phyloP scores from a whole-genome alignment of 2,797 vertebrate species.

The Sandelia bainsii region DNA sequence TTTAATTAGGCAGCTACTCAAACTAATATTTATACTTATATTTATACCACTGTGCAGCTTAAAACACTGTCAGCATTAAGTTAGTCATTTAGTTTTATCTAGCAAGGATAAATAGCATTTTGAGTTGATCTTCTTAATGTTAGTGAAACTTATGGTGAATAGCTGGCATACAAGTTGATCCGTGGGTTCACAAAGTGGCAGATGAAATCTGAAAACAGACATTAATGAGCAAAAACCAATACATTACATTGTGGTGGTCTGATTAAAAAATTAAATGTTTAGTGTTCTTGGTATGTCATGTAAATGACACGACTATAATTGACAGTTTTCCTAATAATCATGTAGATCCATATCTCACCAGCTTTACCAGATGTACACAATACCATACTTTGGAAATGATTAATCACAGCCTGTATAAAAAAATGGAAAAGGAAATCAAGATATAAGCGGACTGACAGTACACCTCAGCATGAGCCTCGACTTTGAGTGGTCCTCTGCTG shows the following conservation, averaged over 20 bases:
- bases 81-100: slow-evolving; percentile 12
- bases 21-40: slow-evolving; percentile 13
- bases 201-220: not conserved
- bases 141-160: not conserved
- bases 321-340: not conserved
- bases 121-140: not conserved
- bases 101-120: not conserved
- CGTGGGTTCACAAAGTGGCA: not conserved
- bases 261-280: not conserved
- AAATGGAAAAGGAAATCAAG: not conserved
- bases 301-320: not conserved
- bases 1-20: slow-evolving; percentile 14
- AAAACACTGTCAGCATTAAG: not conserved
- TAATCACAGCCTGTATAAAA: not conserved
- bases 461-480: slow-evolving; percentile 55
- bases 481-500: slow-evolving; percentile 70
- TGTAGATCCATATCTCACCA: not conserved
- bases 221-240: not conserved
- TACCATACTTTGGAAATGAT: slow-evolving; percentile 15
- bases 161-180: not conserved
- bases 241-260: too few relatives aligned
- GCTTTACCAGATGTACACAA: not conserved
- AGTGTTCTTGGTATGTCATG: not conserved
- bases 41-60: not conserved
- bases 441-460: slow-evolving; percentile 31